These are phyloP conservation scores for Oophaga sylvatica DNA, from an alignment of 2,797 vertebrate species.

Conservation along the genomic window DNA sequence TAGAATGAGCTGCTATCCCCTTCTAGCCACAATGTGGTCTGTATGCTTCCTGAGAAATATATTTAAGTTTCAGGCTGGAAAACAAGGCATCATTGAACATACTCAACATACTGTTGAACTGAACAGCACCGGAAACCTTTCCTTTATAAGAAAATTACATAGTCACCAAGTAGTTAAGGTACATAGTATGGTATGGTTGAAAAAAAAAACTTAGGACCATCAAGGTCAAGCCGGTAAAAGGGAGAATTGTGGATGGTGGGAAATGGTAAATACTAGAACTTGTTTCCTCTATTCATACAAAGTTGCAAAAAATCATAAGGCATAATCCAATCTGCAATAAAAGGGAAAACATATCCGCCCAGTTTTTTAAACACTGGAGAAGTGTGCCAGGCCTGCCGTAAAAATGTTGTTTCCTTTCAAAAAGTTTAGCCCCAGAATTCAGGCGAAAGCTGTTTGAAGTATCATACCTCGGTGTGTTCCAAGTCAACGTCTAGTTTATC, in stretches of 20 bases:
- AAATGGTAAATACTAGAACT: background rate
- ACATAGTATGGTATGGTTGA: too few relatives aligned
- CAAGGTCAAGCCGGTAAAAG: background rate
- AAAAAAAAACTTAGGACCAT: background rate
- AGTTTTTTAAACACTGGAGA: too few relatives aligned
- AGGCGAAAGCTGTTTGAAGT: too few relatives aligned
- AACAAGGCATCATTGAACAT: conserved; percentile 23
- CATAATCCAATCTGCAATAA: background rate
- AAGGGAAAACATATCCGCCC: background rate
- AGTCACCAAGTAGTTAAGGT: background rate
- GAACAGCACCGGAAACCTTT: background rate
- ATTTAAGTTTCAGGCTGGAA: conserved; percentile 20
- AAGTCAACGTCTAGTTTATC: too few relatives aligned
- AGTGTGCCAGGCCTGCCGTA: too few relatives aligned
- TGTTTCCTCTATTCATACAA: background rate
- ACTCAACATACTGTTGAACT: background rate
- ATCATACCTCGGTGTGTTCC: too few relatives aligned
- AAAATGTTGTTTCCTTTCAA: too few relatives aligned
- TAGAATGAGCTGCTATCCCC: conserved; percentile 17
- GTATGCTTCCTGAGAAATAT: conserved; percentile 46
- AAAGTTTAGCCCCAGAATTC: too few relatives aligned
- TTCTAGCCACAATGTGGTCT: conserved; percentile 47
- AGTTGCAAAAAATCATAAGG: background rate
- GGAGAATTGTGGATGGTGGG: background rate
- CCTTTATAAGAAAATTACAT: conserved; percentile 1